phyloP scores from a whole-genome alignment of 2,888 invertebrate genomes.

The Phaedon cochleariae region DNA sequence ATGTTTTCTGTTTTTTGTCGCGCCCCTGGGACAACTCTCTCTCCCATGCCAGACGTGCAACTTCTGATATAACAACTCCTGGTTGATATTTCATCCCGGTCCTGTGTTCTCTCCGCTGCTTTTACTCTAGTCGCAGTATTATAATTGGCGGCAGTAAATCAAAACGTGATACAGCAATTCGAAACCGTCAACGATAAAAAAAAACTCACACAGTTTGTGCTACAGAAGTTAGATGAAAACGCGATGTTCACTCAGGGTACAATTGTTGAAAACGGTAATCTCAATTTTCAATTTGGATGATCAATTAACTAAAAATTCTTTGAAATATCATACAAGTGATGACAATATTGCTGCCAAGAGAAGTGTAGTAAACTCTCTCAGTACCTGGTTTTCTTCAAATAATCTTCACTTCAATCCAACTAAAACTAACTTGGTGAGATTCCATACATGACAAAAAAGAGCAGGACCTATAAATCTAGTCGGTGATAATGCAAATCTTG shows the following conservation, averaged over 20 bases:
- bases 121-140: not conserved
- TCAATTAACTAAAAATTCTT: too few species aligned
- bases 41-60: not conserved
- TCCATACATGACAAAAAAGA: too few species aligned
- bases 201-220: not conserved
- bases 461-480: too few species aligned
- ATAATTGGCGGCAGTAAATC: not conserved
- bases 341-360: too few species aligned
- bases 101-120: not conserved
- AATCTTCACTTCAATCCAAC: too few species aligned
- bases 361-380: too few species aligned
- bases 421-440: too few species aligned
- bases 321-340: too few species aligned
- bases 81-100: not conserved
- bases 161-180: slow-evolving; percentile 2
- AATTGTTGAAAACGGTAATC: not conserved
- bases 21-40: not conserved
- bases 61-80: not conserved
- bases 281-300: not conserved
- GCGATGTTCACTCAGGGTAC: not conserved
- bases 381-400: too few species aligned
- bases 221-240: not conserved
- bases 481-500: too few species aligned
- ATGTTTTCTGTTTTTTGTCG: not conserved
- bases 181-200: not conserved